Percentiles rank a stretch among this genome's conserved stretches.
Conservation (phyloP, 2,113 vertebrate species). For the Platysternon megacephalum region DNA sequence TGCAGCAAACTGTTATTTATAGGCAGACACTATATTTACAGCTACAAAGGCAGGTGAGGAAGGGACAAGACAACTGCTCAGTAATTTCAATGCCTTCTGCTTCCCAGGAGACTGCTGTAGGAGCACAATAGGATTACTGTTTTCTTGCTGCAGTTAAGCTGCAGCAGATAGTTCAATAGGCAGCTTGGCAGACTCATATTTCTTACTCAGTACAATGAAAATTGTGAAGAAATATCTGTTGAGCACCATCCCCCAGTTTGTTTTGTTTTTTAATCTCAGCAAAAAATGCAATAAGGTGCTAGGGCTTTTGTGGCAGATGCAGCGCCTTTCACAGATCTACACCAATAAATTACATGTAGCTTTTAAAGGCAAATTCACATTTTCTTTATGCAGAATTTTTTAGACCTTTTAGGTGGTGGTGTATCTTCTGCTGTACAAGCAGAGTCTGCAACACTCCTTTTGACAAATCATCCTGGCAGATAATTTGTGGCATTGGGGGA, state of each 20-base stretch:
- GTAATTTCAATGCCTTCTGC: slow-evolving; percentile 73
- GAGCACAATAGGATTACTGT: slow-evolving; percentile 81
- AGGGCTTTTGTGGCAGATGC: neutral
- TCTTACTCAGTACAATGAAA: slow-evolving; percentile 65
- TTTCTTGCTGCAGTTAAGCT: slow-evolving; percentile 75
- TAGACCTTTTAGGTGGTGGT: neutral
- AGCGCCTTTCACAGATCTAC: neutral
- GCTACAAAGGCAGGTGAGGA: slow-evolving; percentile 80
- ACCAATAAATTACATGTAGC: slow-evolving; percentile 3
- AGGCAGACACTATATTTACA: slow-evolving; percentile 80
- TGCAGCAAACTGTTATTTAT: slow-evolving; percentile 87
- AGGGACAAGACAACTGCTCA: slow-evolving; percentile 69
- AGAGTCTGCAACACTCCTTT: neutral
- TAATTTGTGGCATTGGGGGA: neutral
- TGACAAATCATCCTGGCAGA: slow-evolving; percentile 31
- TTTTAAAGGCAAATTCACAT: neutral
- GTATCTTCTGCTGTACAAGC: neutral
- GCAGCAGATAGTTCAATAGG: slow-evolving; percentile 75
- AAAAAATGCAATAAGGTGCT: neutral
- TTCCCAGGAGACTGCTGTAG: slow-evolving; percentile 75
- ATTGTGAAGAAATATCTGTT: slow-evolving; percentile 45
- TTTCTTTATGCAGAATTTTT: neutral
- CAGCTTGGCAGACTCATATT: slow-evolving; percentile 66
- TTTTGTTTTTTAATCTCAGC: slow-evolving; percentile 18
- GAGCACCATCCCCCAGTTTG: slow-evolving; percentile 1